These are phyloP conservation scores for Himalopsyche kuldschensis DNA, from an alignment of 2,888 invertebrate genomes.

Conservation along the genomic window DNA sequence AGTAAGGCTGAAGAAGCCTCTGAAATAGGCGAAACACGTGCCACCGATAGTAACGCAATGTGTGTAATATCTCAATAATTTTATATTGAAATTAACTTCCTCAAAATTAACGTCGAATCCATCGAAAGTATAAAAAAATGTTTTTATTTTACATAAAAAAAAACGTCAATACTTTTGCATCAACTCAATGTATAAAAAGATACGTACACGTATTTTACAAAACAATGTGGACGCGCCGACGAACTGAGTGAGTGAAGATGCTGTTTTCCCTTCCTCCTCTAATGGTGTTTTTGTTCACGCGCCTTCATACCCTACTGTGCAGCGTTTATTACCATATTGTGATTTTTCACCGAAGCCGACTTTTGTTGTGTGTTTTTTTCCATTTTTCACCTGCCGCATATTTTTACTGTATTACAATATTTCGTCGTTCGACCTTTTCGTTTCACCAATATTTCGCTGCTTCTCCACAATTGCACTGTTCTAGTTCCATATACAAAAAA, in stretches of 20 bases:
- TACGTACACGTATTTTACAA: too few species aligned
- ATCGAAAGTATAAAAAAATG: too few species aligned
- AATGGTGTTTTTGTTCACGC: not conserved
- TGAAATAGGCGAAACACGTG: too few species aligned
- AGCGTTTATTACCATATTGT: slow-evolving; percentile 5
- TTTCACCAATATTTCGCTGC: not conserved
- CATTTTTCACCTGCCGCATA: slow-evolving; percentile 16
- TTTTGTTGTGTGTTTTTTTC: not conserved
- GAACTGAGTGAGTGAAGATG: not conserved
- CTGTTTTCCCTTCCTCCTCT: not conserved
- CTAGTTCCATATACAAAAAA: not conserved
- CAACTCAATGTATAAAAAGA: too few species aligned
- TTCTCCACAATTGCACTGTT: not conserved
- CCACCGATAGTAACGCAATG: too few species aligned
- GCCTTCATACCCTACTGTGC: not conserved
- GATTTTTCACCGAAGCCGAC: slow-evolving; percentile 1
- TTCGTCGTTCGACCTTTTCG: slow-evolving; percentile 10
- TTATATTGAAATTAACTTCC: too few species aligned
- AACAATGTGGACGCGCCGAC: too few species aligned
- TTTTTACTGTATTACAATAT: slow-evolving; percentile 21
- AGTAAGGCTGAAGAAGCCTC: too few species aligned
- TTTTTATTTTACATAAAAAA: too few species aligned
- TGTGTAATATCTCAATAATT: too few species aligned
- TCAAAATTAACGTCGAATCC: too few species aligned
- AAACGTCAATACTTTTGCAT: too few species aligned